Percentiles rank a stretch among this genome's conserved stretches.
Evolutionary conservation across 2,797 vertebrate species (phyloP).

Genomic region (Jordanella pulchra): DNA sequence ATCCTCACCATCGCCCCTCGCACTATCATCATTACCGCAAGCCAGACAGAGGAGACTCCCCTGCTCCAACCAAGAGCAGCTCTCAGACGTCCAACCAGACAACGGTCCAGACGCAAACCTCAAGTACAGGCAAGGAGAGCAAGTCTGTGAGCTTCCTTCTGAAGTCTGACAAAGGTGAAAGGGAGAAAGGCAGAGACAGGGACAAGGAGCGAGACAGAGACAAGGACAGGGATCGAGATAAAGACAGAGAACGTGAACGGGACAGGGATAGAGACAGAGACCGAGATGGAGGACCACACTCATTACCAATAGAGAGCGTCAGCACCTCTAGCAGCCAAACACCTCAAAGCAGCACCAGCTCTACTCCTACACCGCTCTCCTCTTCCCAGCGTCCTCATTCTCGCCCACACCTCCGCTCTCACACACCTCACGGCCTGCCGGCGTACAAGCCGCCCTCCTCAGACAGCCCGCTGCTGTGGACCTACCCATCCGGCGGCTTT

Average conservation of each 20-base stretch:
- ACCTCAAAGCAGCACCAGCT: constrained; percentile 73
- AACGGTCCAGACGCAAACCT: constrained; percentile 78
- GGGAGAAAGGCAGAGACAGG: constrained; percentile 76
- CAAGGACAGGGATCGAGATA: constrained; percentile 30
- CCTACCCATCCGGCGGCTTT: constrained; percentile 87
- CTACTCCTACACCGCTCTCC: constrained; percentile 76
- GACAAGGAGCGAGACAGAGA: constrained; percentile 57
- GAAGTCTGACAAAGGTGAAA: constrained; percentile 80
- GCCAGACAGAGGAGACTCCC: constrained; percentile 83
- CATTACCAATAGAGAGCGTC: constrained; percentile 64
- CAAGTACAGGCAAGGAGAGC: constrained; percentile 79
- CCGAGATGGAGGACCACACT: constrained; percentile 66
- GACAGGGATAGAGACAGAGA: constrained; percentile 44
- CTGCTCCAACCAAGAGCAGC: constrained; percentile 71
- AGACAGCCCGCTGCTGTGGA: constrained; percentile 88
- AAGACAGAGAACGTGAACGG: background rate
- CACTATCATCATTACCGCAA: constrained; percentile 88
- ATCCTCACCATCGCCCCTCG: constrained; percentile 87
- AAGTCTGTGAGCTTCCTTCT: constrained; percentile 82
- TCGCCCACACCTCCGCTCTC: constrained; percentile 80
- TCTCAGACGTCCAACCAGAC: constrained; percentile 72
- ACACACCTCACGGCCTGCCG: constrained; percentile 81
- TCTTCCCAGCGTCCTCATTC: constrained; percentile 76
- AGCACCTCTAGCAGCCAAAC: constrained; percentile 57
- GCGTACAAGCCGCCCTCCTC: constrained; percentile 83